These are phyloP conservation scores for Ciconia maguari DNA, from an alignment of 2,113 vertebrate genomes.

Conservation along the genomic window DNA sequence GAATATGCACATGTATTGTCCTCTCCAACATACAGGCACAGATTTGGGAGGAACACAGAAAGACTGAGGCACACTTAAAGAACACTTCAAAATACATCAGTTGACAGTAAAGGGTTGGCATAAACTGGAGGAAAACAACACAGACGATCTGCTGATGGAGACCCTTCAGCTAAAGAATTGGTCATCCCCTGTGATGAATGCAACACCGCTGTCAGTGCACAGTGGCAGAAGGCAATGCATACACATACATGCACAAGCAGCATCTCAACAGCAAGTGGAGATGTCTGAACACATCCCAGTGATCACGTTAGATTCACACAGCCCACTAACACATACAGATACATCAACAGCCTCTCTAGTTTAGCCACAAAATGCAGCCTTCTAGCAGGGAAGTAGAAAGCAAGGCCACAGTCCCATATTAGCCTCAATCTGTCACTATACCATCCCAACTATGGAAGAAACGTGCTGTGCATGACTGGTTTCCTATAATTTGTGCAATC, in stretches of 20 bases:
- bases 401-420: not conserved
- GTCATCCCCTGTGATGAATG: not conserved
- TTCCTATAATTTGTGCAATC: not conserved
- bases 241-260: not conserved
- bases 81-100: not conserved
- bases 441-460: not conserved
- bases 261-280: not conserved
- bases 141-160: not conserved
- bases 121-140: not conserved
- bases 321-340: fast-evolving
- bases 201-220: not conserved
- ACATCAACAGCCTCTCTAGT: not conserved
- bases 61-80: not conserved
- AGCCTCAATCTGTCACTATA: not conserved
- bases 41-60: not conserved
- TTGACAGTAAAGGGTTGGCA: not conserved
- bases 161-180: not conserved
- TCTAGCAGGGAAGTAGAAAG: not conserved
- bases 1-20: not conserved
- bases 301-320: not conserved
- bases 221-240: not conserved
- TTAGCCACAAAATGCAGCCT: not conserved
- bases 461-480: not conserved
- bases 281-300: not conserved
- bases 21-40: not conserved